A percentile compares a stretch with the other conserved stretches of the same genome.
These are phyloP conservation scores for Drosophila rhopaloa DNA, from an alignment of 1,140 invertebrate genomes.

Conservation along the genomic window DNA sequence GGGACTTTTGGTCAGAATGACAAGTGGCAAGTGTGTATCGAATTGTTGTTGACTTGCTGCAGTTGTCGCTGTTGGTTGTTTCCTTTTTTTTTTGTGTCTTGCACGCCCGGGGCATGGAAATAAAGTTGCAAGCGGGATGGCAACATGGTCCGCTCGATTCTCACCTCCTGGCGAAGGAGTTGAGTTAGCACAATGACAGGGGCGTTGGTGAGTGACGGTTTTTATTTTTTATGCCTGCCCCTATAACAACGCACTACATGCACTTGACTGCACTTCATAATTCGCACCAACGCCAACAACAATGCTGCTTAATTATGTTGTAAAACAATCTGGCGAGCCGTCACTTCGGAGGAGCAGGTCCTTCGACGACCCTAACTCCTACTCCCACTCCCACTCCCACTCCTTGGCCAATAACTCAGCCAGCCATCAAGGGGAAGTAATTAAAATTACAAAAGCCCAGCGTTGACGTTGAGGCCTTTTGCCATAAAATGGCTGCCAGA, in stretches of 20 bases:
- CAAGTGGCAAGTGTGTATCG: conserved; percentile 75
- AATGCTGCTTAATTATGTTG: conserved; percentile 78
- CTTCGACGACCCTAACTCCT: conserved; percentile 20
- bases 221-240: conserved; percentile 53
- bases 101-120: conserved; percentile 64
- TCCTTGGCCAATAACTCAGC: conserved; percentile 48
- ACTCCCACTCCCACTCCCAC: conserved; percentile 4
- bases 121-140: conserved; percentile 70
- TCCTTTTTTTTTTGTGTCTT: conserved; percentile 4
- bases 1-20: conserved; percentile 25
- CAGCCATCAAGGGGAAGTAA: conserved; percentile 66
- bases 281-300: conserved; percentile 56
- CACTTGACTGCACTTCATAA: conserved; percentile 76
- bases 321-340: conserved; percentile 72
- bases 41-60: conserved; percentile 80
- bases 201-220: conserved; percentile 63
- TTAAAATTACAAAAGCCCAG: conserved; percentile 76
- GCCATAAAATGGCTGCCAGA: conserved; percentile 70
- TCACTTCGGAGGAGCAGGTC: conserved; percentile 51
- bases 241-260: conserved; percentile 59
- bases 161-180: conserved; percentile 9
- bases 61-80: conserved; percentile 58
- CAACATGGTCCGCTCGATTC: conserved; percentile 28
- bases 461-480: conserved; percentile 65
- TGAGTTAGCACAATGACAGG: conserved; percentile 57